Conservation (phyloP, 2,888 invertebrate species). For the Toxonevra muliebris region DNA sequence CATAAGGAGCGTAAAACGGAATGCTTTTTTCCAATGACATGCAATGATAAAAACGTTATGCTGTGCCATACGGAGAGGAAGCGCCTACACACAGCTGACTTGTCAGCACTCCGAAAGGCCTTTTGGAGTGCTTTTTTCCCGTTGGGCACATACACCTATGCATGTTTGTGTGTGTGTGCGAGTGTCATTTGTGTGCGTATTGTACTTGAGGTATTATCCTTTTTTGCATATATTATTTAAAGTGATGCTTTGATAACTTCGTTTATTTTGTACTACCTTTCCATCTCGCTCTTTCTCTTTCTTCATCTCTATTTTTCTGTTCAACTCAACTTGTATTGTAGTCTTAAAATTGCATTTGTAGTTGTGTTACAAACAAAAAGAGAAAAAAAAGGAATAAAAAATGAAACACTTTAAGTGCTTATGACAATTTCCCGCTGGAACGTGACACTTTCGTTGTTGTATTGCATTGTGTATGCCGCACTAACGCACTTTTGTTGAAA, state of each 20-base stretch:
- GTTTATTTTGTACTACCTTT: conserved; percentile 3
- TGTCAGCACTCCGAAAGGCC: too few species aligned
- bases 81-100: too few species aligned
- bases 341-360: neutral
- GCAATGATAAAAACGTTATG: too few species aligned
- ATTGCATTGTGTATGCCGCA: neutral
- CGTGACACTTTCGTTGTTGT: conserved; percentile 40
- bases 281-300: neutral
- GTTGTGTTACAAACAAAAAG: neutral
- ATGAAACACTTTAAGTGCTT: conserved; percentile 14
- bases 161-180: conserved; percentile 12
- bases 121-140: too few species aligned
- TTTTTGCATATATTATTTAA: conserved; percentile 17
- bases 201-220: conserved; percentile 7
- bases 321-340: too few species aligned
- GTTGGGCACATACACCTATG: too few species aligned
- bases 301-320: neutral
- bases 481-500: neutral
- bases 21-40: too few species aligned
- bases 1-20: too few species aligned
- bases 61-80: too few species aligned
- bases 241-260: conserved; percentile 24
- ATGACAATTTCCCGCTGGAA: conserved; percentile 33
- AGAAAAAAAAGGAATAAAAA: neutral
- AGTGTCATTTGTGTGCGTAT: conserved; percentile 23